Evolutionary conservation across 2,888 invertebrate species (phyloP).

Genomic region (Megalurothrips usitatus): DNA sequence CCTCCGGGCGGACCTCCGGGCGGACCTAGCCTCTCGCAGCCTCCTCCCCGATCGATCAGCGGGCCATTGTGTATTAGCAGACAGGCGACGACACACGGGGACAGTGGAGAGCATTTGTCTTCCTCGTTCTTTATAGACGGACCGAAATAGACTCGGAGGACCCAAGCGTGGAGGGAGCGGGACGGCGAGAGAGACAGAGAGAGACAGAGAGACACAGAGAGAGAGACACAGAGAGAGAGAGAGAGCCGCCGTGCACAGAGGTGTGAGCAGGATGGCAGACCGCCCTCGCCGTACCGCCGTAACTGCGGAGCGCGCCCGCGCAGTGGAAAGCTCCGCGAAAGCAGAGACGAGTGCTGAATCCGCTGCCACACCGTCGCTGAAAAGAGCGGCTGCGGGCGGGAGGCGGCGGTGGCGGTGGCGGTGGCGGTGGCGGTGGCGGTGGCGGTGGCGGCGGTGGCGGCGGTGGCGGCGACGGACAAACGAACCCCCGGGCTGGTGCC

Average conservation of each 20-base stretch:
- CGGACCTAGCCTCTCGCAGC: background rate
- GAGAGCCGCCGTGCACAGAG: background rate
- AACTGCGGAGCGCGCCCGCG: no score
- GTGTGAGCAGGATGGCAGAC: background rate
- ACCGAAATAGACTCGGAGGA: slow-evolving; percentile 1
- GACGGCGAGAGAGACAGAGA: background rate
- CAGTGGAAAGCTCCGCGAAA: no score
- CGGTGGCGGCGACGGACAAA: no score
- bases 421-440: no score
- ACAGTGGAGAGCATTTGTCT: background rate
- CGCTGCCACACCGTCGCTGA: no score
- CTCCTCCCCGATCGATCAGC: background rate
- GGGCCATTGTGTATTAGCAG: background rate
- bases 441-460: no score
- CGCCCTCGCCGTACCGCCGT: background rate
- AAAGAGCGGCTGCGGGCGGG: no score
- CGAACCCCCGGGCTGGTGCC: no score
- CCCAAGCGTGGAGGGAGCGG: background rate
- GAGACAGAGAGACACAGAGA: background rate
- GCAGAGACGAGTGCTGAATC: no score
- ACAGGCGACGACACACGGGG: background rate
- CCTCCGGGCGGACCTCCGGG: background rate
- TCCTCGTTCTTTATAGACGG: slow-evolving; percentile 21
- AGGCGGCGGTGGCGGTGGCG: no score
- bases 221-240: background rate